Evolutionary conservation across 1,140 invertebrate genomes (phyloP).

Genomic region (Acromyrmex heyeri): DNA sequence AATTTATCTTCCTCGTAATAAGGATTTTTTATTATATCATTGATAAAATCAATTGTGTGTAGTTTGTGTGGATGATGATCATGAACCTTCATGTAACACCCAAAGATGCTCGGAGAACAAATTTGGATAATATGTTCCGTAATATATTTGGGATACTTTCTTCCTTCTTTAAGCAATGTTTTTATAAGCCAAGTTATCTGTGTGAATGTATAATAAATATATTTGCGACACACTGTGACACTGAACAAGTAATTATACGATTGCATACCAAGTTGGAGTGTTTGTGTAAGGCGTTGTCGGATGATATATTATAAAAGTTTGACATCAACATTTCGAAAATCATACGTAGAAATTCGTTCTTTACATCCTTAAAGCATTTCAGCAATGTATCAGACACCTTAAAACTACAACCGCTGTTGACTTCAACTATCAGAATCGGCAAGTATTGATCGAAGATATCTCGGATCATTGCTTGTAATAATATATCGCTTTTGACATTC

Average conservation of each 20-base stretch:
- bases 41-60: conserved; percentile 80
- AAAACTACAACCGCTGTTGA: conserved; percentile 68
- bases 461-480: conserved; percentile 79
- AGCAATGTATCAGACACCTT: conserved; percentile 78
- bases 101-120: conserved; percentile 77
- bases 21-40: conserved; percentile 74
- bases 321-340: conserved; percentile 80
- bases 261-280: conserved; percentile 81
- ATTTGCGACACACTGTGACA: conserved; percentile 5
- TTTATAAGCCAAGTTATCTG: conserved; percentile 82
- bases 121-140: conserved; percentile 78
- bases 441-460: conserved; percentile 83
- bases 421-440: conserved; percentile 78
- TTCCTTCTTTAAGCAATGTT: conserved; percentile 77
- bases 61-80: conserved; percentile 82
- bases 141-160: conserved; percentile 71
- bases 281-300: conserved; percentile 80
- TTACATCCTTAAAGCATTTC: conserved; percentile 80
- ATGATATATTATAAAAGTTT: conserved; percentile 78
- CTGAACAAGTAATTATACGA: neutral
- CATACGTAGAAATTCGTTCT: conserved; percentile 74
- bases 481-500: conserved; percentile 79
- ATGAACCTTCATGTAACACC: conserved; percentile 81
- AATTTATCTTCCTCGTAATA: conserved; percentile 75
- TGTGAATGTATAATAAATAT: conserved; percentile 55